Percentiles rank a stretch among this genome's conserved stretches.
Evolutionary conservation across 2,888 invertebrate genomes (phyloP).

Genomic region (Drosophila aldrichi): DNA sequence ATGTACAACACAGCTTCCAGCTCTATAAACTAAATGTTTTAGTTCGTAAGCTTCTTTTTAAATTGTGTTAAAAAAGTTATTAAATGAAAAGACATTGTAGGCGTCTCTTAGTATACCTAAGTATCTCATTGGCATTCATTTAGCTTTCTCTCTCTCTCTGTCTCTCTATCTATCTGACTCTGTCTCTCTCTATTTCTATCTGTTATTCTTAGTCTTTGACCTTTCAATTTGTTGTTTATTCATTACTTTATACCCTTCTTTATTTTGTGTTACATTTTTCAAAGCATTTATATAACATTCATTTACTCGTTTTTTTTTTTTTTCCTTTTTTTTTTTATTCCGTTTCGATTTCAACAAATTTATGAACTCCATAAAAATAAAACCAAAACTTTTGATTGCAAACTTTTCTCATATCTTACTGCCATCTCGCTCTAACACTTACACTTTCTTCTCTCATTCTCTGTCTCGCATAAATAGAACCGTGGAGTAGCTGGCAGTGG

Average conservation of each 20-base stretch:
- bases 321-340: conserved; percentile 28
- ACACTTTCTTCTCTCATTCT: conserved; percentile 20
- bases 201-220: conserved; percentile 18
- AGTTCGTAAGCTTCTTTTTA: conserved; percentile 43
- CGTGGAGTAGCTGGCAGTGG: conserved; percentile 51
- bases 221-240: conserved; percentile 54
- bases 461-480: conserved; percentile 44
- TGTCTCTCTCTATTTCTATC: conserved; percentile 7
- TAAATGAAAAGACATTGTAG: conserved; percentile 13
- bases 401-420: conserved; percentile 22
- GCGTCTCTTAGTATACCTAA: conserved; percentile 47
- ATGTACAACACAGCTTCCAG: conserved; percentile 3
- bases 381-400: conserved; percentile 33
- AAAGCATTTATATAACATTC: conserved; percentile 62
- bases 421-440: conserved; percentile 1
- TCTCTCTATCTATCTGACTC: conserved; percentile 3
- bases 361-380: conserved; percentile 28
- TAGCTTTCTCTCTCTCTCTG: conserved; percentile 35
- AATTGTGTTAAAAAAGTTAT: conserved; percentile 25
- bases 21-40: conserved; percentile 50
- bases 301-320: conserved; percentile 38
- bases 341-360: conserved; percentile 37
- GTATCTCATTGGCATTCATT: conserved; percentile 82
- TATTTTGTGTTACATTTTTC: conserved; percentile 50
- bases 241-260: conserved; percentile 34